Evolutionary conservation across 1,140 invertebrate species (phyloP).

Genomic region (Drosophila auraria): DNA sequence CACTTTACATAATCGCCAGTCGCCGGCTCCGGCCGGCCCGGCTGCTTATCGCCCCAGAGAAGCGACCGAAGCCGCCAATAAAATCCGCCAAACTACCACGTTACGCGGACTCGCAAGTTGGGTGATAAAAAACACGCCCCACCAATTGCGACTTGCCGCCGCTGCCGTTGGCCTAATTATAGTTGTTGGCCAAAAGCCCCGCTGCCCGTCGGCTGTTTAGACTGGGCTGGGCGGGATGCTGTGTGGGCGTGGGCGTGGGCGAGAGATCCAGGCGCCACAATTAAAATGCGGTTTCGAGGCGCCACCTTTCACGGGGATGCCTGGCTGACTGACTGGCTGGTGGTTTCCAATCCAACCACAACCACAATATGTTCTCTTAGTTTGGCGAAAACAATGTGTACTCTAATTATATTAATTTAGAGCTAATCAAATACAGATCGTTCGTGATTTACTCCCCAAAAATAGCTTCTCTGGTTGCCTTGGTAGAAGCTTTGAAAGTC

Average conservation of each 20-base stretch:
- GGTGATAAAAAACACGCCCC: conserved; percentile 16
- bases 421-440: neutral
- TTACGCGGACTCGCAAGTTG: conserved; percentile 57
- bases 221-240: conserved; percentile 17
- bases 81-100: conserved; percentile 56
- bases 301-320: conserved; percentile 3
- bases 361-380: neutral
- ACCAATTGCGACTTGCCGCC: conserved; percentile 24
- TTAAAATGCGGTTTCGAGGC: conserved; percentile 53
- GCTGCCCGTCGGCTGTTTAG: conserved; percentile 7
- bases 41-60: conserved; percentile 22
- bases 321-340: neutral
- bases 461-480: no score
- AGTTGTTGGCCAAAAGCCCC: conserved; percentile 28
- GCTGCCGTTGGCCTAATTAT: conserved; percentile 27
- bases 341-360: neutral
- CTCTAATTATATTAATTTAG: neutral
- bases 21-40: neutral
- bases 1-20: conserved; percentile 41
- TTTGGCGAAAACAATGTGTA: conserved; percentile 11
- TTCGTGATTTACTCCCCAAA: neutral
- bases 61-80: conserved; percentile 40
- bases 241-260: conserved; percentile 46
- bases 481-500: neutral
- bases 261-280: conserved; percentile 51